Base-by-base conservation (phyloP, 1,140 invertebrate genomes). In the Leptinotarsa undecemlineata region DNA sequence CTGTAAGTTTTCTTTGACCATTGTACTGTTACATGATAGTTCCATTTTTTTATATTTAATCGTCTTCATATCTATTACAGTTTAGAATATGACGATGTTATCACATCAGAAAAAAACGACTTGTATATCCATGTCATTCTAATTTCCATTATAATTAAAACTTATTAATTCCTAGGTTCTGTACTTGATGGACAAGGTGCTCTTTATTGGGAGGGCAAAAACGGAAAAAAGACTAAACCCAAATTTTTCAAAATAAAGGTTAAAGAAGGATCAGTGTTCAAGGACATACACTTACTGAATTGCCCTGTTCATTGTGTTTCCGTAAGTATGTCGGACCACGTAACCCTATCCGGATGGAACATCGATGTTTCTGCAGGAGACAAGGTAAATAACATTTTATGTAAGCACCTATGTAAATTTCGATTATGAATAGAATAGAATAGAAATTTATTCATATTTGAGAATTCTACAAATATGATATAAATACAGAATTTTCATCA, bases 361-460 rank as follows among this genome's bases (percentile, higher is more conserved):
- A 48, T 77, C 62, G 76, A 77, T 47, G 70, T 77, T n/a, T 74
- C 76, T 42, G 76, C 69, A 60, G 76, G 76, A 72, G 76, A 77
- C 60, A 64, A 64, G 26, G 63, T 64, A 21, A 64, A 17, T 57
- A 57, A 15, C 6, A 17, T 57, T 57, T 57, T 57, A 4, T 57
- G 51, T 57, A 57, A 42, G 51, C 51, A 15, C 13, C n/a, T 15
- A 57, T 57, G 51, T n/a, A 3, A 4, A 17, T 6, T 33, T 33
- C 1, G 26, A 33, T 33, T 33, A 33, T 33, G 26, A 33, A 33
- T 33, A 33, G 1, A 33, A 33, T 33, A 33, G 26, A 33, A 33
- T 8, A 33, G 26, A 33, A 1, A 6, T 33, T 33, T 6, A 33
- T 33, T 42, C 8, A 42, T 42, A 1, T 11, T 42, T 42, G 8